Evolutionary conservation across 1,140 invertebrate genomes (phyloP).

Genomic region (Penaeus vannamei): DNA sequence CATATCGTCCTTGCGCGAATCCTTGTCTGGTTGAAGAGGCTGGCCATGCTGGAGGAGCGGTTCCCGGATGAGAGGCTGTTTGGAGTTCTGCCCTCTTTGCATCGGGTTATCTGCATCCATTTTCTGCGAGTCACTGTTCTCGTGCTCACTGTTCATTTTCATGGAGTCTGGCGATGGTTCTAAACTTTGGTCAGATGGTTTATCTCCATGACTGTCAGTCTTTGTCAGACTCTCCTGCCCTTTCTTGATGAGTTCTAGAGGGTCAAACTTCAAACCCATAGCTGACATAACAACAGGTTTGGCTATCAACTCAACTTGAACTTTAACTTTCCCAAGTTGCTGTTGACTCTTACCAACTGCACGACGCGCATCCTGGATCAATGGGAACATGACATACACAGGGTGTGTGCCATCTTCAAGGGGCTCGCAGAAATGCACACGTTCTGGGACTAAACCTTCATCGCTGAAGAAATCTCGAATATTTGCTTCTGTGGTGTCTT

Average conservation of each 20-base stretch:
- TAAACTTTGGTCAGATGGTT: background rate
- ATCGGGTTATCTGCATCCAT: background rate
- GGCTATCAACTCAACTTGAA: constrained; percentile 60
- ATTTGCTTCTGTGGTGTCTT: constrained; percentile 61
- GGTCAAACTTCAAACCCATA: constrained; percentile 66
- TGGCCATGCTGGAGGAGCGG: constrained; percentile 18
- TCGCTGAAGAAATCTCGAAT: constrained; percentile 67
- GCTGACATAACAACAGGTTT: constrained; percentile 67
- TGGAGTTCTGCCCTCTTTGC: background rate
- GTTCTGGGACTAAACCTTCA: constrained; percentile 65
- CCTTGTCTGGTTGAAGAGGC: background rate
- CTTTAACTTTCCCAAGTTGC: constrained; percentile 58
- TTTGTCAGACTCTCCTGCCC: constrained; percentile 41
- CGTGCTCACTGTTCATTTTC: background rate
- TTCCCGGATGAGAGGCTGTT: no score
- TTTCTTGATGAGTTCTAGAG: constrained; percentile 64
- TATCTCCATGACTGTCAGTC: background rate
- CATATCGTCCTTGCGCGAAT: background rate
- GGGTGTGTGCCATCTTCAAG: constrained; percentile 35
- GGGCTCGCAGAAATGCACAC: constrained; percentile 57
- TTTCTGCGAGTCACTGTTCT: background rate
- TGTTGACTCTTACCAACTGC: constrained; percentile 62
- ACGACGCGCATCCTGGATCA: constrained; percentile 52
- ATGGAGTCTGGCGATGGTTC: no score
- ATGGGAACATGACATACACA: constrained; percentile 64